These are phyloP conservation scores for Bombus waltoni DNA, from an alignment of 1,140 invertebrate genomes.

Conservation along the genomic window DNA sequence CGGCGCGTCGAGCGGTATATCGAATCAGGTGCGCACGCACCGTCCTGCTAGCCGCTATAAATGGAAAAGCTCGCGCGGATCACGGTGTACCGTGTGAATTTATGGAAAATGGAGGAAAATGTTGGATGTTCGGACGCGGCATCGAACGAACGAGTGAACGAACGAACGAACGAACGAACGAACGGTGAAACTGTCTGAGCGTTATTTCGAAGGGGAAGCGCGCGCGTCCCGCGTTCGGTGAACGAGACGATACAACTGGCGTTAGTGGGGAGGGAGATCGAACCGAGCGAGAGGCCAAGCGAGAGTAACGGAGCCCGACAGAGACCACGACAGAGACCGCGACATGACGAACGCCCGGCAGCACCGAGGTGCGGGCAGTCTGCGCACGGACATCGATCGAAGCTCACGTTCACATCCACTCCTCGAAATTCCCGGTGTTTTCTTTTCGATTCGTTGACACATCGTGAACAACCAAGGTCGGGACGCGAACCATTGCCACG, in stretches of 20 bases:
- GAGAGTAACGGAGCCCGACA: conserved; percentile 35
- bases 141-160: not conserved
- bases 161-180: not conserved
- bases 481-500: not conserved
- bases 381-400: conserved; percentile 81
- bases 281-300: conserved; percentile 53
- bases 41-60: not conserved
- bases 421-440: conserved; percentile 70
- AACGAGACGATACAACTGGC: conserved; percentile 53
- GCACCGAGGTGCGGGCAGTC: conserved; percentile 73
- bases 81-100: conserved; percentile 11
- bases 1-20: not conserved
- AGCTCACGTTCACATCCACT: conserved; percentile 66
- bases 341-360: conserved; percentile 67
- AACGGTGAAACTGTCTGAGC: conserved; percentile 2
- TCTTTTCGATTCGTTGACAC: conserved; percentile 55
- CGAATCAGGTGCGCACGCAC: conserved; percentile 18
- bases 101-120: conserved; percentile 18
- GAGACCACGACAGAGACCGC: conserved; percentile 54
- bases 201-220: conserved; percentile 44
- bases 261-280: conserved; percentile 36
- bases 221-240: not conserved
- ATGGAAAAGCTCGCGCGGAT: conserved; percentile 7
- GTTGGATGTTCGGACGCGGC: not conserved
- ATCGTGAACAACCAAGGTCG: not conserved